Conservation (phyloP, 2,888 invertebrate genomes). For the Hetaerina titia region DNA sequence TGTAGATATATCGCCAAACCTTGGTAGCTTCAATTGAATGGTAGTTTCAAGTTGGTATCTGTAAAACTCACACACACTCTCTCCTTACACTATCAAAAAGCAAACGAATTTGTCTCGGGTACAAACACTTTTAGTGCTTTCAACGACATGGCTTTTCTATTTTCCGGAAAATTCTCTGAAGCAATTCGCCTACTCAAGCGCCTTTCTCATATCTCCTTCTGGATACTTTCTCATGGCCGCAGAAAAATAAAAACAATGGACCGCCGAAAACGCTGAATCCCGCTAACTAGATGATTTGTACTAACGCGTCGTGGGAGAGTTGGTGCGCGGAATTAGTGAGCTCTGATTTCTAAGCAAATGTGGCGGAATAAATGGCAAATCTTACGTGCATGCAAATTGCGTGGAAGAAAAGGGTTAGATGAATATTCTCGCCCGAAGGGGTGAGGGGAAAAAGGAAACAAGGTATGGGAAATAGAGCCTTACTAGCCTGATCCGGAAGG, state of each 20-base stretch:
- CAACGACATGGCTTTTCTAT: no score
- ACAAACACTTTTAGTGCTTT: no score
- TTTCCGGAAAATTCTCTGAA: neutral
- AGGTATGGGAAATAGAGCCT: neutral
- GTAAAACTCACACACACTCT: no score
- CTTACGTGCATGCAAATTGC: neutral
- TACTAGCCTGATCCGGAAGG: neutral
- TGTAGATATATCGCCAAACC: no score
- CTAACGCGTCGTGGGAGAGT: neutral
- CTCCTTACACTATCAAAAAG: no score
- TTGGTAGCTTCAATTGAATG: no score
- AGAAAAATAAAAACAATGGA: conserved; percentile 23
- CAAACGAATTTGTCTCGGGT: no score
- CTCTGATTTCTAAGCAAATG: no score
- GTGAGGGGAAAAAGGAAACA: neutral
- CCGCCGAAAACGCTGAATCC: neutral
- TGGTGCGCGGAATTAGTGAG: neutral
- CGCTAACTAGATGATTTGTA: neutral
- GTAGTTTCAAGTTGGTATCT: no score
- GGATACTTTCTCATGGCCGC: neutral
- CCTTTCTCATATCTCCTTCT: neutral
- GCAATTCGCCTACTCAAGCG: neutral
- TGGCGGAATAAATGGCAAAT: neutral
- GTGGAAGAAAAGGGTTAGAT: neutral
- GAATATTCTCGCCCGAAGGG: neutral